phyloP scores from a whole-genome alignment of 35 echinoderm and acorn worm species.

The Hemicentrotus pulcherrimus region DNA sequence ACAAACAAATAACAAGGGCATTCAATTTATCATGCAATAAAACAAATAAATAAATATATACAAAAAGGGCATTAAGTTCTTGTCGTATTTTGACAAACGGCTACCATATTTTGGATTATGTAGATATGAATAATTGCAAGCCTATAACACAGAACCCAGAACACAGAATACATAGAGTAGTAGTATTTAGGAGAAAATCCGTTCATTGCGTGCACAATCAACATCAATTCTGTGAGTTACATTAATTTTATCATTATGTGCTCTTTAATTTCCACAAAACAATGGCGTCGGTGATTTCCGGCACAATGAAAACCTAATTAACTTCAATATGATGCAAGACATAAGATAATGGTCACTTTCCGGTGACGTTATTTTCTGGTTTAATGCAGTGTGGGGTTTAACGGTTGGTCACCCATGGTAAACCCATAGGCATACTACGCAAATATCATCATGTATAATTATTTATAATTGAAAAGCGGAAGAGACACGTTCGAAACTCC shows the following conservation, averaged over 20 bases:
- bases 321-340: background rate
- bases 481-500: background rate
- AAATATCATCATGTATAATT: background rate
- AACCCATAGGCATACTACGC: background rate
- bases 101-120: no score
- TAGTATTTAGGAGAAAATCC: no score
- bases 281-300: background rate
- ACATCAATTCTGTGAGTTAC: background rate
- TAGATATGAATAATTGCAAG: no score
- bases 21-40: background rate
- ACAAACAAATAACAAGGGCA: no score
- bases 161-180: no score
- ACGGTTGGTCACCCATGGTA: background rate
- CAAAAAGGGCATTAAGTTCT: background rate
- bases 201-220: no score
- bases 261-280: background rate
- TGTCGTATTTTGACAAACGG: background rate
- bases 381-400: background rate
- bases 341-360: background rate
- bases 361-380: background rate
- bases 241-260: background rate
- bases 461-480: background rate
- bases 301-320: background rate
- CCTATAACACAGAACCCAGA: no score
- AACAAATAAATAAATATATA: background rate